Conservation (phyloP, 1,140 invertebrate genomes). For the Oedothorax gibbosus region DNA sequence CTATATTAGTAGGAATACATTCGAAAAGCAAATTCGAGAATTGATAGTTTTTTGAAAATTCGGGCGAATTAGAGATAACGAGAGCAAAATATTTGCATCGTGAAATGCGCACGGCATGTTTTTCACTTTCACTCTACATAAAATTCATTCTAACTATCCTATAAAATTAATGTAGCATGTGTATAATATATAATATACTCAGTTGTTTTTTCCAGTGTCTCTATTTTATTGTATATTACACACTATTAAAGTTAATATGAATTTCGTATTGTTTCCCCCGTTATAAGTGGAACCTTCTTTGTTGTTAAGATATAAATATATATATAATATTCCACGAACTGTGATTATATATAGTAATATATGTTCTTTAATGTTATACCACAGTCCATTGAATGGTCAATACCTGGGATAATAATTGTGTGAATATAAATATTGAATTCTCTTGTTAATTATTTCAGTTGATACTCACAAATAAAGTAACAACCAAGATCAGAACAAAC, state of each 20-base stretch:
- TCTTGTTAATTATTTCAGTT: constrained; percentile 57
- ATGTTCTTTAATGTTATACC: constrained; percentile 46
- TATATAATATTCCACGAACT: constrained; percentile 46
- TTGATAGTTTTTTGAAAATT: constrained; percentile 44
- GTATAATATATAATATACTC: constrained; percentile 29
- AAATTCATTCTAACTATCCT: constrained; percentile 41
- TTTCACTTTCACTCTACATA: constrained; percentile 43
- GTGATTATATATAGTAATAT: constrained; percentile 52
- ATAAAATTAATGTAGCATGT: constrained; percentile 50
- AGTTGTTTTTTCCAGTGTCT: constrained; percentile 42
- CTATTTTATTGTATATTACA: constrained; percentile 31
- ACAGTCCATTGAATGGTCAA: constrained; percentile 48
- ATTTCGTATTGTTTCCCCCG: too few relatives aligned
- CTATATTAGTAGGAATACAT: constrained; percentile 51
- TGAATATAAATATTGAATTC: constrained; percentile 53
- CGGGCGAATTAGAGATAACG: constrained; percentile 55
- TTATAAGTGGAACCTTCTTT: neutral
- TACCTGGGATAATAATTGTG: constrained; percentile 38
- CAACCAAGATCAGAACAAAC: constrained; percentile 16
- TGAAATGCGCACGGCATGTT: constrained; percentile 52
- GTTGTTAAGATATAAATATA: constrained; percentile 21
- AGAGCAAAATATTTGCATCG: constrained; percentile 60
- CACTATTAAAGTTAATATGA: neutral
- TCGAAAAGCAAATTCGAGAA: constrained; percentile 53
- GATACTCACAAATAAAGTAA: constrained; percentile 58